Base-by-base conservation (phyloP, 2,888 invertebrate species). In the Trichacis sp. region DNA sequence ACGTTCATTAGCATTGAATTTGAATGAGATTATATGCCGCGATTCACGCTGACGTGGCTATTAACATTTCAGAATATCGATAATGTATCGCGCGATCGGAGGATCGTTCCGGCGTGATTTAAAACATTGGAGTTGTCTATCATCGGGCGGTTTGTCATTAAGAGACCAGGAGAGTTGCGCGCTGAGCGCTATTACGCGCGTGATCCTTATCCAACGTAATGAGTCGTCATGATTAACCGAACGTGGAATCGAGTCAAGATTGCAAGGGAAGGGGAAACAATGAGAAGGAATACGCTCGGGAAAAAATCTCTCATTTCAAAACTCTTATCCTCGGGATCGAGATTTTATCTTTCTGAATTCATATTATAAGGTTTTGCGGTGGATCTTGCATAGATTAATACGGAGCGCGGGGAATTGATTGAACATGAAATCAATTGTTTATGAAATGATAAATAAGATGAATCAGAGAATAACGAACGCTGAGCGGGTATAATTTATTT, bases 1-100 rank as follows among this genome's bases (percentile, higher is more conserved):
- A 67, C 59, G 55, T 51, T 63, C 67, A 67, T 67, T 67, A 67
- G 63, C 67, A 59, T 67, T 67, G 67, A 67, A 67, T 67, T 67
- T 55, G 56, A 67, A 63, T 59, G 63, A 66, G 66, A 58, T 66
- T 66, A 66, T 24, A 24, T 61, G 54, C 50, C 53, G 53, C 65
- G 42, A 65, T 55, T 66, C 60, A 58, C 62, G 58, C 57, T 53
- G 60, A 60, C 62, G 51, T 36, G 40, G 52, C 36, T 62, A 62
- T 63, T 63, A 67, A 67, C 67, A 51, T 63, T 67, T 63, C 59
- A 59, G 53, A 67, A 62, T 63, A 59, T 53, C 30, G 56, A 59
- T 52, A 56, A 59, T 56, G 49, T 62, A 42, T 52, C 47, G 55
- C 53, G 49, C 49, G 47, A 45, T 63, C 46, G 49, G 46, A 6